These are phyloP conservation scores for Phortica variegata DNA, from an alignment of 1,140 invertebrate genomes.

Conservation along the genomic window DNA sequence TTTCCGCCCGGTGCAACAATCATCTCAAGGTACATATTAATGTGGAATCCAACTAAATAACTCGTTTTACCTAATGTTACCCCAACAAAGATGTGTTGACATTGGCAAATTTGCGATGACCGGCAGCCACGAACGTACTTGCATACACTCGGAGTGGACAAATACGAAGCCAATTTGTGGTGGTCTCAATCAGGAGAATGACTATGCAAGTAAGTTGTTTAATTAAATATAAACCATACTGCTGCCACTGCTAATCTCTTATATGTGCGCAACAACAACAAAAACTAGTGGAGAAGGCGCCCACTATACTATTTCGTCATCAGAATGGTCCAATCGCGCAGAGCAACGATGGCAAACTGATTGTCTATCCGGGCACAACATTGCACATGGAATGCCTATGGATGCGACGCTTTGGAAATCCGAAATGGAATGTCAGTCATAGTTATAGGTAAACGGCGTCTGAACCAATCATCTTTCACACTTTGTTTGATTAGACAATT, in stretches of 20 bases:
- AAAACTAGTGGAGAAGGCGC: slow-evolving; percentile 81
- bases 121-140: slow-evolving; percentile 66
- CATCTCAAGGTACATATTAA: slow-evolving; percentile 61
- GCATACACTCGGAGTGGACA: slow-evolving; percentile 76
- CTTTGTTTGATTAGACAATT: not conserved
- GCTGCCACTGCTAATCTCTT: too few species aligned
- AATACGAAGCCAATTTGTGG: slow-evolving; percentile 75
- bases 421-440: slow-evolving; percentile 79
- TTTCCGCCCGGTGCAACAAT: slow-evolving; percentile 74
- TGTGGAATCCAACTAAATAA: not conserved
- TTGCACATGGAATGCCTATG: slow-evolving; percentile 85
- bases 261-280: not conserved
- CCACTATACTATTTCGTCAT: slow-evolving; percentile 80
- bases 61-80: not conserved
- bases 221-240: not conserved
- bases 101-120: slow-evolving; percentile 73
- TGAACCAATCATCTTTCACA: not conserved
- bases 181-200: slow-evolving; percentile 80
- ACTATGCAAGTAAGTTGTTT: slow-evolving; percentile 69
- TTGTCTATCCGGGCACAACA: slow-evolving; percentile 81
- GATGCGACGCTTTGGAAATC: slow-evolving; percentile 79
- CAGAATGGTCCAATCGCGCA: slow-evolving; percentile 80
- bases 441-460: slow-evolving; percentile 61
- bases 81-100: slow-evolving; percentile 69
- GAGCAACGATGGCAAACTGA: slow-evolving; percentile 79